Base-by-base conservation (phyloP, 1,140 invertebrate species). In the Zaprionus vittiger region DNA sequence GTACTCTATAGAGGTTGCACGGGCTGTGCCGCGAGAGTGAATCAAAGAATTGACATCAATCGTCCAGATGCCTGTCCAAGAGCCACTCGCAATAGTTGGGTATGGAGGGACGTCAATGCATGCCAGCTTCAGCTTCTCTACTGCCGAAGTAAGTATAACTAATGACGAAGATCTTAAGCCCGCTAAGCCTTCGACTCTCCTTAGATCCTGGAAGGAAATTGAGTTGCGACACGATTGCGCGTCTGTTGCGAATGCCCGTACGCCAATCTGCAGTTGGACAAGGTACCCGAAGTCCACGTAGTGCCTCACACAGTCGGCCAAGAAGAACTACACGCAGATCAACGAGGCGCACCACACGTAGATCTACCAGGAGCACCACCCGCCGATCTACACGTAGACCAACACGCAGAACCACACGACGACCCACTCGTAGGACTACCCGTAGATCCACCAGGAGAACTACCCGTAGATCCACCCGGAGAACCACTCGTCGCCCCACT, bases 1-100 rank as follows among this genome's bases (percentile, higher is more conserved):
- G n/a, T 15, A 9, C 34, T 85, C n/a, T 52, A 24, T 9, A 55
- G 31, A 0, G 61, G 66, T 17, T 85, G 82, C 37, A 24, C 26
- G 11, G 5, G 31, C 9, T 85, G 82, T 52, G 9, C 49, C 1
- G 28, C 22, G 0, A 24, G 2, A 7, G n/a, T 28, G 31, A 7
- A 47, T 38, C 2, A 67, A 63, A 9, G 28, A 38, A 15, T 57
- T 9, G 72, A 28, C 1, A 22, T 81, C 9, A 84, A 84, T 26
- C 26, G 41, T 5, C n/a, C 17, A 4, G 47, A 81, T 31, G 44
- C 20, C 12, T 85, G 82, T 31, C 82, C 82, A 4, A 31, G 0
- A 0, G 26, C 1, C 11, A 56, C 44, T 1, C 22, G 17, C 1
- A 1, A 14, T 1, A 22, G n/a, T 11, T 59, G 54, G 41, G 22